phyloP scores from a whole-genome alignment of 2,888 invertebrate genomes.

The Dynastes hyllus region DNA sequence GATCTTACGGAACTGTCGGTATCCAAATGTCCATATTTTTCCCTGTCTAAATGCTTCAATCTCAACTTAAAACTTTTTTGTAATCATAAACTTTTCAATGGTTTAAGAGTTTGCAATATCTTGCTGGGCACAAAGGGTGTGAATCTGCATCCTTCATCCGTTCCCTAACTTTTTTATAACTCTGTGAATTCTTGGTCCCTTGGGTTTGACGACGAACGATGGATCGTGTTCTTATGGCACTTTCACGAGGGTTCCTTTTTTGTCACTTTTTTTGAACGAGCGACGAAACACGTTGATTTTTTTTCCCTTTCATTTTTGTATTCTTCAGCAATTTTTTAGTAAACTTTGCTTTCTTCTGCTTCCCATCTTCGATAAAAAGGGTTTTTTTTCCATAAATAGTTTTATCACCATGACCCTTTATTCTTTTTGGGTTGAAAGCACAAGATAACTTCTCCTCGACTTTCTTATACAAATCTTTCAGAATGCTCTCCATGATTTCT shows the following conservation, averaged over 20 bases:
- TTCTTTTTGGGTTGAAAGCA: constrained; percentile 10
- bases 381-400: constrained; percentile 5
- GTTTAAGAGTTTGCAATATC: not conserved
- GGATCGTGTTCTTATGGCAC: not conserved
- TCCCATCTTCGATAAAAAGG: constrained; percentile 3
- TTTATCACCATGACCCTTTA: constrained; percentile 18
- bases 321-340: constrained; percentile 21
- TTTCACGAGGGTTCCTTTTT: constrained; percentile 6
- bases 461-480: constrained; percentile 20
- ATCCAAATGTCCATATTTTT: constrained; percentile 23
- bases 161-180: constrained; percentile 1
- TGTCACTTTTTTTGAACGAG: constrained; percentile 20
- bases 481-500: constrained; percentile 30
- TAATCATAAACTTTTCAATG: constrained; percentile 32
- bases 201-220: not conserved
- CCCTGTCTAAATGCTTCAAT: constrained; percentile 31
- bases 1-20: not conserved
- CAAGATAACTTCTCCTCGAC: constrained; percentile 36
- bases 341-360: constrained; percentile 7
- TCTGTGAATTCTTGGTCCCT: not conserved
- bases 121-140: not conserved
- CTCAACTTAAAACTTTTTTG: constrained; percentile 38
- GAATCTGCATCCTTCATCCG: constrained; percentile 1
- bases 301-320: constrained; percentile 8
- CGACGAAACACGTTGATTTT: not conserved